Percentiles rank a stretch among this genome's conserved stretches.
These are phyloP conservation scores for Spialia ferax DNA, from an alignment of 2,888 invertebrate genomes.

Conservation along the genomic window DNA sequence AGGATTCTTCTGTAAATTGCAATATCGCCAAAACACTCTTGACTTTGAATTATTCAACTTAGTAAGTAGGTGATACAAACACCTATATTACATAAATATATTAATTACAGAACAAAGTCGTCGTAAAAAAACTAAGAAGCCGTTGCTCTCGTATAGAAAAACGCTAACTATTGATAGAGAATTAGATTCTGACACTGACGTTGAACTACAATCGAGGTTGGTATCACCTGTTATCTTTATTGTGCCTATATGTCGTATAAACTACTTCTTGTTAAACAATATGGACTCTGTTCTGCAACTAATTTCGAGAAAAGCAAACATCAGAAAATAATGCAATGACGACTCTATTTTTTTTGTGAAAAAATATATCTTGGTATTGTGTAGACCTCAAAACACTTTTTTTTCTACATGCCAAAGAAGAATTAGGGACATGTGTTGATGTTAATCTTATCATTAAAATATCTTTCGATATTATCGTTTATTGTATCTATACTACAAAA, in stretches of 20 bases:
- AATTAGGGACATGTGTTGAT: slow-evolving; percentile 4
- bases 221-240: slow-evolving; percentile 23
- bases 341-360: not conserved
- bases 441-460: not conserved
- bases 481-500: not conserved
- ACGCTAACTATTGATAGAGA: slow-evolving; percentile 67
- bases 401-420: not conserved
- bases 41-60: too few relatives aligned
- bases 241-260: not conserved
- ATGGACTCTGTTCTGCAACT: not conserved
- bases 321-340: not conserved
- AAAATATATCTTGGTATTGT: not conserved
- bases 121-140: slow-evolving; percentile 60
- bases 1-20: too few relatives aligned
- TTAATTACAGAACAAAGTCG: slow-evolving; percentile 49
- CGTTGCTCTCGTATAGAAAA: slow-evolving; percentile 68
- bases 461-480: not conserved
- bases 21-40: too few relatives aligned
- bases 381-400: not conserved
- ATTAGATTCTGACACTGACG: slow-evolving; percentile 77
- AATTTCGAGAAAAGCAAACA: not conserved
- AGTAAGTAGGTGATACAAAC: too few relatives aligned
- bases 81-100: too few relatives aligned
- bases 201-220: slow-evolving; percentile 69
- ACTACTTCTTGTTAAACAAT: not conserved